phyloP scores from a whole-genome alignment of 2,888 invertebrate genomes.

The Calliopum simillimum region DNA sequence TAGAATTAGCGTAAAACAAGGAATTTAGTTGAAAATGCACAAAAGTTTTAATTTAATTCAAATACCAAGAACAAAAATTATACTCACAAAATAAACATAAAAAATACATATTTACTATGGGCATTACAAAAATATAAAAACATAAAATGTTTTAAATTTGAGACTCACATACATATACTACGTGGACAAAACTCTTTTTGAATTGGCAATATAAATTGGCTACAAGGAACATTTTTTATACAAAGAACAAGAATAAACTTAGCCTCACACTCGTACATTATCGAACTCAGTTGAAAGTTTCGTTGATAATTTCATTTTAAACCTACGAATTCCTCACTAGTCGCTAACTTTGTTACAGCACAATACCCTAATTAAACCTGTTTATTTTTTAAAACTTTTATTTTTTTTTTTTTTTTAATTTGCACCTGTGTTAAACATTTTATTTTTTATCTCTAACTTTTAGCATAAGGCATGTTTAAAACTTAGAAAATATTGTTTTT shows the following conservation, averaged over 20 bases:
- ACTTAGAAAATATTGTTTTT: too few species aligned
- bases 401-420: too few species aligned
- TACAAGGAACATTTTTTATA: slow-evolving; percentile 1
- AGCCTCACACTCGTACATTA: too few species aligned
- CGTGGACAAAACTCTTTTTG: background rate
- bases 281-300: background rate
- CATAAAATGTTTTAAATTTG: too few species aligned
- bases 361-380: background rate
- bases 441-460: too few species aligned
- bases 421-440: too few species aligned
- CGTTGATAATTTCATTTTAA: slow-evolving; percentile 41
- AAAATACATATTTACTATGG: slow-evolving; percentile 23
- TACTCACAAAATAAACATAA: slow-evolving; percentile 3
- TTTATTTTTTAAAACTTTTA: too few species aligned
- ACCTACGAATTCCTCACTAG: background rate
- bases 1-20: slow-evolving; percentile 31
- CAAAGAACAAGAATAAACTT: slow-evolving; percentile 25
- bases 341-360: slow-evolving; percentile 16
- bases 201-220: slow-evolving; percentile 35
- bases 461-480: too few species aligned
- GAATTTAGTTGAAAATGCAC: slow-evolving; percentile 14
- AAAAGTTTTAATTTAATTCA: background rate
- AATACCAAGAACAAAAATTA: slow-evolving; percentile 16
- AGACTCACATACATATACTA: too few species aligned
- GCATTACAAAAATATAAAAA: slow-evolving; percentile 2